A percentile compares a stretch with the other conserved stretches of the same genome.
phyloP scores from a whole-genome alignment of 2,888 invertebrate genomes.

The Himalopsyche japonica region DNA sequence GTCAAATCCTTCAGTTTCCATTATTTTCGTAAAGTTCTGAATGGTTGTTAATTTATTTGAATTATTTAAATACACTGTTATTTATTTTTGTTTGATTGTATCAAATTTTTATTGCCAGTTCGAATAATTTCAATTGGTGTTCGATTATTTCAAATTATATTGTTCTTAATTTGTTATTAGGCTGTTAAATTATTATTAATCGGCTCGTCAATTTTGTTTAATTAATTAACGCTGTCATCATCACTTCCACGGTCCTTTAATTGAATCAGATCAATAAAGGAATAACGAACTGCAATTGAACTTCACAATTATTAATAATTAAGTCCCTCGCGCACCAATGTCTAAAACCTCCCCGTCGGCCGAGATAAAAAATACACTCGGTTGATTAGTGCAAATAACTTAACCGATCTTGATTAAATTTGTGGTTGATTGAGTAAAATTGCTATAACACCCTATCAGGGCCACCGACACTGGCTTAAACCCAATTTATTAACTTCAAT shows the following conservation, averaged over 20 bases:
- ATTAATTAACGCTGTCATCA: not conserved
- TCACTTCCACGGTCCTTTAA: slow-evolving; percentile 11
- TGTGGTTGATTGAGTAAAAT: slow-evolving; percentile 42
- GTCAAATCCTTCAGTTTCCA: slow-evolving; percentile 76
- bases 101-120: slow-evolving; percentile 35
- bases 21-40: slow-evolving; percentile 47
- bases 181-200: slow-evolving; percentile 1
- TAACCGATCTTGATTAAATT: slow-evolving; percentile 41
- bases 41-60: not conserved
- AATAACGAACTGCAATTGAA: slow-evolving; percentile 20
- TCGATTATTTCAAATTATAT: slow-evolving; percentile 14
- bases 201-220: not conserved
- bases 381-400: slow-evolving; percentile 41
- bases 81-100: too few species aligned
- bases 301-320: not conserved
- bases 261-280: slow-evolving; percentile 27
- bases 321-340: not conserved
- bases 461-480: slow-evolving; percentile 35
- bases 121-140: not conserved
- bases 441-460: slow-evolving; percentile 41
- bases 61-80: not conserved
- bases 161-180: not conserved
- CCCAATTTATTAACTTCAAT: slow-evolving; percentile 45
- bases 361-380: slow-evolving; percentile 17
- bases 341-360: slow-evolving; percentile 11